These are phyloP conservation scores for Caradrina clavipalpis DNA, from an alignment of 2,888 invertebrate genomes.

Conservation along the genomic window DNA sequence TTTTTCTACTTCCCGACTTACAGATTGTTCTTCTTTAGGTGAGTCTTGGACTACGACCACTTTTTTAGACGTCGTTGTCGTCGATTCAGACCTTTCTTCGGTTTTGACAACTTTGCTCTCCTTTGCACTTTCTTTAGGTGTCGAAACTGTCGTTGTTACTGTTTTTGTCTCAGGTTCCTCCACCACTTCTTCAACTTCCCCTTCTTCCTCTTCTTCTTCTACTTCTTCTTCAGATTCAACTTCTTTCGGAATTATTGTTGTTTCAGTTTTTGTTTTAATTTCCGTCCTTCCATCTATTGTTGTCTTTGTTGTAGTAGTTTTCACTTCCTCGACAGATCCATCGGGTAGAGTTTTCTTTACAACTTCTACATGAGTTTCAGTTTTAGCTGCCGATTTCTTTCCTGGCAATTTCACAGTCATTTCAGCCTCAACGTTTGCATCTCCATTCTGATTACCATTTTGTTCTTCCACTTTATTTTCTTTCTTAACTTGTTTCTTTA, in stretches of 20 bases:
- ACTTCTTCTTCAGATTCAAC: constrained; percentile 78
- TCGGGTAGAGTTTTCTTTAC: constrained; percentile 82
- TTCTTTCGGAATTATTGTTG: constrained; percentile 83
- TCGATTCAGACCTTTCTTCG: constrained; percentile 81
- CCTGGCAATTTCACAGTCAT: constrained; percentile 82
- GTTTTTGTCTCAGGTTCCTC: constrained; percentile 64
- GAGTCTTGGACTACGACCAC: constrained; percentile 79
- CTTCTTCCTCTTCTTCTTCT: constrained; percentile 76
- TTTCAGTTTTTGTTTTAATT: constrained; percentile 85
- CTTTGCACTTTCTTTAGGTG: constrained; percentile 70
- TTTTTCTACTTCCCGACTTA: constrained; percentile 63
- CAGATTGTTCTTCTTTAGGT: constrained; percentile 71
- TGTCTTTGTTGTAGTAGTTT: constrained; percentile 86
- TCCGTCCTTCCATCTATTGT: constrained; percentile 86
- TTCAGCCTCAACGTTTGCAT: constrained; percentile 78
- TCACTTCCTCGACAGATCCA: constrained; percentile 84
- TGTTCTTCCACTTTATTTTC: constrained; percentile 77
- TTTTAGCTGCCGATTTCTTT: constrained; percentile 84
- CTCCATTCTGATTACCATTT: constrained; percentile 82
- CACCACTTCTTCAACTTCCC: constrained; percentile 63
- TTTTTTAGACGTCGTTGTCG: constrained; percentile 78
- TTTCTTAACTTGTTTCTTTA: constrained; percentile 79
- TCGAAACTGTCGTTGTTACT: constrained; percentile 54
- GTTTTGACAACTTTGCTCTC: constrained; percentile 74
- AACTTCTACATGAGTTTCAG: constrained; percentile 86